Conservation (phyloP, 2,113 vertebrate genomes). For the Marcusenius ussheri region DNA sequence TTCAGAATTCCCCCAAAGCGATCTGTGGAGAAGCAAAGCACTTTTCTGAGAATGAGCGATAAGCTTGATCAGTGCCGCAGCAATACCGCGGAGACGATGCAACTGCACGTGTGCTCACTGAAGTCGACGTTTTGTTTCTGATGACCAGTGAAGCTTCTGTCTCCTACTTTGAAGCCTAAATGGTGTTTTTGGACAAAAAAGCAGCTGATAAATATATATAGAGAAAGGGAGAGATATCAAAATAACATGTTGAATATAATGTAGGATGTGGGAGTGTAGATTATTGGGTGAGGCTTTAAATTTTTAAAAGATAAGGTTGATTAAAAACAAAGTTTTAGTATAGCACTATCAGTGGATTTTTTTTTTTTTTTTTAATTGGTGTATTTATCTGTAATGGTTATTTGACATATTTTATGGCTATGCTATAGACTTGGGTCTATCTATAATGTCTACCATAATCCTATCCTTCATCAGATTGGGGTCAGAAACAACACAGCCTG, state of each 20-base stretch:
- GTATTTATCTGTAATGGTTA: neutral
- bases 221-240: neutral
- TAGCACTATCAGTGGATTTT: neutral
- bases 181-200: constrained; percentile 20
- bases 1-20: constrained; percentile 24
- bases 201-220: constrained; percentile 6
- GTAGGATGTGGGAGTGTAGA: neutral
- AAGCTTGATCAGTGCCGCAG: constrained; percentile 31
- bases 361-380: neutral
- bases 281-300: neutral
- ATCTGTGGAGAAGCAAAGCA: constrained; percentile 22
- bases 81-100: neutral
- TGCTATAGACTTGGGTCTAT: neutral
- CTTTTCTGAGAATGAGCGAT: constrained; percentile 34
- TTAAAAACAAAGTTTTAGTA: neutral
- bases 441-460: neutral
- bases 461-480: neutral
- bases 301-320: constrained; percentile 1
- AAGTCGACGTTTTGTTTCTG: constrained; percentile 17
- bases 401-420: neutral
- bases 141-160: constrained; percentile 24
- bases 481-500: neutral
- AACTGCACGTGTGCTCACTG: neutral
- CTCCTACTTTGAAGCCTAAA: constrained; percentile 36
- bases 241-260: neutral